A percentile compares a stretch with the other conserved stretches of the same genome.
phyloP scores from a whole-genome alignment of 2,797 vertebrate species.

The Petrocephalus sullivani region DNA sequence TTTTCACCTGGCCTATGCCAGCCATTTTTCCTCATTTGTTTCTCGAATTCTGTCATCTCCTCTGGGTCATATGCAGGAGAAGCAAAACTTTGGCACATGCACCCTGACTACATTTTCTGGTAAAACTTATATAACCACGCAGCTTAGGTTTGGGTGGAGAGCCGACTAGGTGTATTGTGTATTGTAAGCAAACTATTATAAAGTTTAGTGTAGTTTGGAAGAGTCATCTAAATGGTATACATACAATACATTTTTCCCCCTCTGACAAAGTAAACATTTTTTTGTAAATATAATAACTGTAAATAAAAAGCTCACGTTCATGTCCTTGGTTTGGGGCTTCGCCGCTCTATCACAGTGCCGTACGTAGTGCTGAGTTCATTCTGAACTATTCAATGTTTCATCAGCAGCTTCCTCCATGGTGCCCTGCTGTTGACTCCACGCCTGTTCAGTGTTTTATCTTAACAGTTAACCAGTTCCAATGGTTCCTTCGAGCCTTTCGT shows the following conservation, averaged over 20 bases:
- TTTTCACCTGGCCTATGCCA: no score
- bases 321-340: neutral
- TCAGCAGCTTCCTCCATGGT: neutral
- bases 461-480: neutral
- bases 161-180: neutral
- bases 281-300: neutral
- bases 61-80: no score
- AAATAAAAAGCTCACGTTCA: neutral
- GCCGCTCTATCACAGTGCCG: neutral
- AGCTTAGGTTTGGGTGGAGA: neutral
- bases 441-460: neutral
- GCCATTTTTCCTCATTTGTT: no score
- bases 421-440: neutral
- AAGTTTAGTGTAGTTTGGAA: neutral
- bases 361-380: neutral
- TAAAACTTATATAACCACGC: neutral
- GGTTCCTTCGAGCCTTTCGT: neutral
- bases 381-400: neutral
- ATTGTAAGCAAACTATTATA: neutral
- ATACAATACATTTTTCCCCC: neutral
- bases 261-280: neutral
- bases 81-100: neutral
- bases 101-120: neutral
- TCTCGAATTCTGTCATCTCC: no score
- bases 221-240: neutral